phyloP scores from a whole-genome alignment of 2,888 invertebrate species.

The Ceratothoa steindachneri region DNA sequence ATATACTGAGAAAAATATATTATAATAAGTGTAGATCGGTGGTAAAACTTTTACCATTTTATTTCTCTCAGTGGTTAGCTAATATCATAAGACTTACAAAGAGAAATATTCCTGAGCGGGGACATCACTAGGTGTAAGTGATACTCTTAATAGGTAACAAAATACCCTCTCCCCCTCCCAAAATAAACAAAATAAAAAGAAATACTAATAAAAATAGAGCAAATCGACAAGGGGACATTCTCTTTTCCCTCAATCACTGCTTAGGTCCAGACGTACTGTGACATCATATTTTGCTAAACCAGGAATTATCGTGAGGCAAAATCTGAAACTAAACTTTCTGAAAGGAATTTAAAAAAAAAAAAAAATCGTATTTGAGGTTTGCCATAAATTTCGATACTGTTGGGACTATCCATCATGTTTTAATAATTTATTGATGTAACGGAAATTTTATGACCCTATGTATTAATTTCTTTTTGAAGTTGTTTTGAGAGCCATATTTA shows the following conservation, averaged over 20 bases:
- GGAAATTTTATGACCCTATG: conserved; percentile 13
- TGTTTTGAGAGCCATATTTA: conserved; percentile 5
- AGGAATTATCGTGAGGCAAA: not conserved
- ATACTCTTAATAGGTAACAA: too few relatives aligned
- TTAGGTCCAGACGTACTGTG: too few relatives aligned
- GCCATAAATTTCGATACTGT: conserved; percentile 10
- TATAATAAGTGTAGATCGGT: too few relatives aligned
- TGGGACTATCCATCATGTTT: conserved; percentile 5
- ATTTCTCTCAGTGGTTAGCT: too few relatives aligned
- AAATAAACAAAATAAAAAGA: not conserved
- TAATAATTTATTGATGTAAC: conserved; percentile 13
- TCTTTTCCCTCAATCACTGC: too few relatives aligned
- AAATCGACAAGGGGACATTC: not conserved
- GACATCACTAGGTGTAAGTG: too few relatives aligned
- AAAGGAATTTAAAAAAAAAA: not conserved
- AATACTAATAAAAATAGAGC: not conserved
- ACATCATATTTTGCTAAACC: not conserved
- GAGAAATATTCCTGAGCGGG: too few relatives aligned
- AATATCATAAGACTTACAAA: too few relatives aligned
- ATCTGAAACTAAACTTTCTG: not conserved
- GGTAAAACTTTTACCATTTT: not conserved
- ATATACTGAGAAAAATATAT: not conserved
- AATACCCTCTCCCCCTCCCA: too few relatives aligned
- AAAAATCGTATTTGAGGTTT: not conserved
- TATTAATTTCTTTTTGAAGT: conserved; percentile 11